These are phyloP conservation scores for Steinernema scapterisci DNA, from an alignment of 2,888 invertebrate species.

Conservation along the genomic window DNA sequence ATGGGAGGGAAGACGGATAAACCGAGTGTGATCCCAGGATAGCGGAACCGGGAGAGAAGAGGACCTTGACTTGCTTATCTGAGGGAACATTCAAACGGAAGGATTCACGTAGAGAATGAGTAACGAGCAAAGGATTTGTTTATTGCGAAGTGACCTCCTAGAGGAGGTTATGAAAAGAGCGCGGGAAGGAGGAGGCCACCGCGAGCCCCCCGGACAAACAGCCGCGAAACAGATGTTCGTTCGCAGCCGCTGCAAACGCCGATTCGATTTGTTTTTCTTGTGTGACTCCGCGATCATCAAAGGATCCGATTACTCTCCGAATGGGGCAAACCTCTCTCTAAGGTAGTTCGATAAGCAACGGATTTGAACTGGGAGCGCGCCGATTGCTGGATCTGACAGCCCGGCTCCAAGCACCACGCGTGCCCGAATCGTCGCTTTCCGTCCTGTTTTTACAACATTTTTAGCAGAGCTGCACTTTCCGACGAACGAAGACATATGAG, in stretches of 20 bases:
- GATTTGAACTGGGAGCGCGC: too few relatives aligned
- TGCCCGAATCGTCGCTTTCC: too few relatives aligned
- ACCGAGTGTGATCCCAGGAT: background rate
- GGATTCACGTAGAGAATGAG: too few relatives aligned
- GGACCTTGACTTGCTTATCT: background rate
- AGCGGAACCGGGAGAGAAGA: background rate
- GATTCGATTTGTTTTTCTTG: constrained; percentile 18
- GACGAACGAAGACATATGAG: too few relatives aligned
- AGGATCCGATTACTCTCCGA: constrained; percentile 3
- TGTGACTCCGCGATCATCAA: background rate
- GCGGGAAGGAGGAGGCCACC: background rate
- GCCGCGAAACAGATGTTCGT: constrained; percentile 19
- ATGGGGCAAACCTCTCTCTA: too few relatives aligned
- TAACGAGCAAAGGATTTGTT: background rate
- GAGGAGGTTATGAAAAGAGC: constrained; percentile 4
- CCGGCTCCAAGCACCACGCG: too few relatives aligned
- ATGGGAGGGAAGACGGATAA: background rate
- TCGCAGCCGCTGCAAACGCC: constrained; percentile 15
- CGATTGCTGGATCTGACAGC: too few relatives aligned
- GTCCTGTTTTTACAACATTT: too few relatives aligned
- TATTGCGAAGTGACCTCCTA: constrained; percentile 21
- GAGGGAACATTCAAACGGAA: background rate
- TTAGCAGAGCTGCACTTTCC: too few relatives aligned
- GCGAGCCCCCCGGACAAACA: constrained; percentile 22
- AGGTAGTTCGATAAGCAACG: too few relatives aligned